These are phyloP conservation scores for Neogobius melanostomus DNA, from an alignment of 2,113 vertebrate species.

Conservation along the genomic window DNA sequence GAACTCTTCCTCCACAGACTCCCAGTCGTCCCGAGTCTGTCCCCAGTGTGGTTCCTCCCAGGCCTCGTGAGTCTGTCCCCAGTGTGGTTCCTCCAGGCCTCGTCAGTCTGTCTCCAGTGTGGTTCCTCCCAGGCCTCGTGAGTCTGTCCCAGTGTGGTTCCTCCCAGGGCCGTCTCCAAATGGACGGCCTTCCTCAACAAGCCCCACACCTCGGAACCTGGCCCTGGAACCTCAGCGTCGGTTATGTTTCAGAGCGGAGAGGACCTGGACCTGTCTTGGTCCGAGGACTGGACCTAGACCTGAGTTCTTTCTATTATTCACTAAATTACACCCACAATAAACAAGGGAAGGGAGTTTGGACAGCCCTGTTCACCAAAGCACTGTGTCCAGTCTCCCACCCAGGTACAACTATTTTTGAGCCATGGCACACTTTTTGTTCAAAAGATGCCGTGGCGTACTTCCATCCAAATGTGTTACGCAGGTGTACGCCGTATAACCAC, in stretches of 20 bases:
- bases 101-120: not conserved
- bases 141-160: not conserved
- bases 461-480: too few species aligned
- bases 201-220: not conserved
- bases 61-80: too few species aligned
- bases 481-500: too few species aligned
- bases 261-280: not conserved
- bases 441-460: too few species aligned
- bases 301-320: not conserved
- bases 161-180: not conserved
- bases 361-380: too few species aligned
- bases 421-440: too few species aligned
- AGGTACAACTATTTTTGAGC: too few species aligned
- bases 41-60: too few species aligned
- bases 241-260: not conserved
- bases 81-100: not conserved
- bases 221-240: not conserved
- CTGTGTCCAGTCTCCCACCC: too few species aligned
- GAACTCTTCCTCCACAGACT: not conserved
- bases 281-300: not conserved
- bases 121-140: not conserved
- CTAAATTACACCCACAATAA: too few species aligned
- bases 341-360: too few species aligned
- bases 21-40: too few species aligned
- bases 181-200: not conserved